Evolutionary conservation across 2,797 vertebrate genomes (phyloP).

Genomic region (Enteromius afrohamiltoni): DNA sequence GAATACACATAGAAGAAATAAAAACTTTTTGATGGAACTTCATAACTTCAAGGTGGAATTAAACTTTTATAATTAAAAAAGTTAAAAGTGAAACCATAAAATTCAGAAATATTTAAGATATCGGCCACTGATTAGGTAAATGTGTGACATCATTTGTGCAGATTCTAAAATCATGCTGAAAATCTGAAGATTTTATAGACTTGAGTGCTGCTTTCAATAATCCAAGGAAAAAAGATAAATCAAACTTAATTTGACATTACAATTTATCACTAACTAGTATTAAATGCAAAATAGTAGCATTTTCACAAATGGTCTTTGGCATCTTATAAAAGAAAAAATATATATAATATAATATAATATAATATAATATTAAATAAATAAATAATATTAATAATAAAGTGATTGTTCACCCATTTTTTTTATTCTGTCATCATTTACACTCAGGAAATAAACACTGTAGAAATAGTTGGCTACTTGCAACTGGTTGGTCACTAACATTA

Average conservation of each 20-base stretch:
- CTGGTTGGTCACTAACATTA: background rate
- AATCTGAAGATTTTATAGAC: background rate
- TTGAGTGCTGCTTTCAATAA: background rate
- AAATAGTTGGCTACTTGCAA: background rate
- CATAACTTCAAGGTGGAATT: background rate
- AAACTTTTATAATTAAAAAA: background rate
- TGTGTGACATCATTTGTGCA: background rate
- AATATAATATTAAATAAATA: too few species aligned
- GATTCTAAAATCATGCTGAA: constrained; percentile 3
- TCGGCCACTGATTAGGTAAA: background rate
- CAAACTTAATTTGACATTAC: background rate
- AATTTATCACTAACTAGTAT: background rate
- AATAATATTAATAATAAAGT: background rate
- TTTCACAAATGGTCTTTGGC: background rate
- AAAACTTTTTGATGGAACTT: background rate
- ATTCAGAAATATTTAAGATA: background rate
- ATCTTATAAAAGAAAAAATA: too few species aligned
- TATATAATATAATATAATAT: too few species aligned
- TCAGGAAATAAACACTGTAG: background rate
- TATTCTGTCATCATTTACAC: background rate
- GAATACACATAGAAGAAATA: background rate
- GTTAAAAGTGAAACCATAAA: background rate
- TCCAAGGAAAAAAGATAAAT: background rate
- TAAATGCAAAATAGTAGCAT: background rate
- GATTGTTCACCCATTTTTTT: background rate